Percentiles rank a stretch among this genome's conserved stretches.
phyloP scores from a whole-genome alignment of 2,797 vertebrate species.

The Cheirogaleus major region DNA sequence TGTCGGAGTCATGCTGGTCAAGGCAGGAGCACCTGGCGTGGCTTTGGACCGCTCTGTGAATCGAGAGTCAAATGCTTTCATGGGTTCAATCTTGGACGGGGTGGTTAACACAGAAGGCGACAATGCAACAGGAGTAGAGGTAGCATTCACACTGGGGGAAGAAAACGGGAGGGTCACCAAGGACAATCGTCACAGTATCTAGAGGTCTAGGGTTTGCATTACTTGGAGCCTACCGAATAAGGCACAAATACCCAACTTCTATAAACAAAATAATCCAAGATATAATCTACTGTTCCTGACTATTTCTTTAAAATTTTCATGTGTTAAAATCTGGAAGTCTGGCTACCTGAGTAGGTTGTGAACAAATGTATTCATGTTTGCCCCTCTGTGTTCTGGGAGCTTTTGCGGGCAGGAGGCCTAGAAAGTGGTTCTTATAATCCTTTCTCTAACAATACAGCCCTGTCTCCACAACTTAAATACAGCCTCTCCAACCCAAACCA shows the following conservation, averaged over 20 bases:
- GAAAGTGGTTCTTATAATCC: background rate
- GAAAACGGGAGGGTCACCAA: background rate
- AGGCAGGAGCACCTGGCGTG: conserved; percentile 92
- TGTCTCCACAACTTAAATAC: background rate
- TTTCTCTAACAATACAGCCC: background rate
- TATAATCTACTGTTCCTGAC: background rate
- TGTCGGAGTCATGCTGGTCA: conserved; percentile 87
- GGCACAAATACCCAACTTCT: background rate
- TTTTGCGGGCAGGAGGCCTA: background rate
- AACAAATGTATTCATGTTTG: background rate
- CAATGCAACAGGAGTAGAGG: conserved; percentile 81
- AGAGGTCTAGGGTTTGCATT: background rate
- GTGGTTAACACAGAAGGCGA: conserved; percentile 83
- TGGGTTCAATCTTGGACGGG: conserved; percentile 96
- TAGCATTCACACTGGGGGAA: conserved; percentile 83
- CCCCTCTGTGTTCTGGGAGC: background rate
- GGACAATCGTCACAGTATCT: background rate
- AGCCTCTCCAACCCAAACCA: background rate
- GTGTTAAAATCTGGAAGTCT: background rate
- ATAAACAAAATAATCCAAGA: background rate
- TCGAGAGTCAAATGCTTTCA: conserved; percentile 97
- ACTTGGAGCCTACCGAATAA: background rate
- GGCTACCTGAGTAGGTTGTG: background rate
- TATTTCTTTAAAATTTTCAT: background rate
- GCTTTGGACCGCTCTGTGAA: conserved; percentile 98